These are phyloP conservation scores for Eilema caniola DNA, from an alignment of 2,888 invertebrate genomes.

Conservation along the genomic window DNA sequence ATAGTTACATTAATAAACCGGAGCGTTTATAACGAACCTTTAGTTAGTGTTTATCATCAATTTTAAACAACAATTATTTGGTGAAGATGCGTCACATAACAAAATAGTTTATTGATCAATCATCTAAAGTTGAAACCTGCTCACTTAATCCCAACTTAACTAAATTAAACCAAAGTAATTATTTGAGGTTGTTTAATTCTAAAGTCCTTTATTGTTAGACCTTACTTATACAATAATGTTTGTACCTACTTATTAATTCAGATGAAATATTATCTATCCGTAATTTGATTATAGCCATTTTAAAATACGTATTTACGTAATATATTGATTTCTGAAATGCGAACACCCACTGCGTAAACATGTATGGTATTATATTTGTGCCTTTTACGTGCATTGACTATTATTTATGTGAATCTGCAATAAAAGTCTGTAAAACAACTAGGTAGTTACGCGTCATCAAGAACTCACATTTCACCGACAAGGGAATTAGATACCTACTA, in stretches of 20 bases:
- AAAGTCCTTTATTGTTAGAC: conserved; percentile 4
- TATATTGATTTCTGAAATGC: not conserved
- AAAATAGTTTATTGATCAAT: conserved; percentile 33
- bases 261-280: not conserved
- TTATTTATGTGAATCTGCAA: not conserved
- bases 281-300: not conserved
- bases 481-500: conserved; percentile 10
- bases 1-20: not conserved
- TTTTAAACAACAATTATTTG: not conserved
- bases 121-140: conserved; percentile 35
- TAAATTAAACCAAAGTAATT: conserved; percentile 45
- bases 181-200: conserved; percentile 33
- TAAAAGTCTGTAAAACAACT: not conserved
- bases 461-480: conserved; percentile 14
- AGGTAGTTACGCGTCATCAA: not conserved
- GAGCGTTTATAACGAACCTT: not conserved
- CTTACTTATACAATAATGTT: not conserved
- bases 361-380: not conserved
- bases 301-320: not conserved
- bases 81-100: not conserved
- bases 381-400: not conserved
- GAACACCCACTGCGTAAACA: not conserved
- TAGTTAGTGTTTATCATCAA: not conserved
- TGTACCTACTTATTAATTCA: not conserved
- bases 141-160: conserved; percentile 46